Percentiles rank a stretch among this genome's conserved stretches.
phyloP scores from a whole-genome alignment of 2,888 invertebrate species.

The Embidobia sp. region DNA sequence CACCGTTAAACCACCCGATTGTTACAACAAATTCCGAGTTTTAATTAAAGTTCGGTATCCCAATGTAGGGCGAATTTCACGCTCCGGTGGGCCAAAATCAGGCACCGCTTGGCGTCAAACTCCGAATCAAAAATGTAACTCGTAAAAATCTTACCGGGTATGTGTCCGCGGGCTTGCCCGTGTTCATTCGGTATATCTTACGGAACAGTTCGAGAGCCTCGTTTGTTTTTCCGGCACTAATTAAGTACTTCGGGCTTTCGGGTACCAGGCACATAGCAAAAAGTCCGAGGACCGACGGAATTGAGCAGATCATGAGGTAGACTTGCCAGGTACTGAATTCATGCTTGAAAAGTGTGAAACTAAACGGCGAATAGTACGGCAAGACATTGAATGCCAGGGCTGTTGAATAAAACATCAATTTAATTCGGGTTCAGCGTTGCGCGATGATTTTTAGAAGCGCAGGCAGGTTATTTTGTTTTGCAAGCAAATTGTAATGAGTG shows the following conservation, averaged over 20 bases:
- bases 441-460: not conserved
- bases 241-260: constrained; percentile 90
- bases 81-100: too few species aligned
- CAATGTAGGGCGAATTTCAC: not conserved
- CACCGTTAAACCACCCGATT: not conserved
- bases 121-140: too few species aligned
- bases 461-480: constrained; percentile 9
- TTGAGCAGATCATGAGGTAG: constrained; percentile 80
- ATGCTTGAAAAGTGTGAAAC: constrained; percentile 71
- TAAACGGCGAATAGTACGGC: constrained; percentile 75
- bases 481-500: not conserved
- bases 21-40: too few species aligned
- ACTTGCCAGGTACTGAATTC: constrained; percentile 82
- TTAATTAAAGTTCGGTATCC: too few species aligned
- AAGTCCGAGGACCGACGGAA: constrained; percentile 88
- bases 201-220: constrained; percentile 86
- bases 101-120: too few species aligned
- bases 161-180: constrained; percentile 84
- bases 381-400: constrained; percentile 81
- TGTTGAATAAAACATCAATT: constrained; percentile 62
- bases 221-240: constrained; percentile 85
- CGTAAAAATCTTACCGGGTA: constrained; percentile 84
- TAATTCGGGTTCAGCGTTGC: not conserved
- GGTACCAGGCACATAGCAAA: constrained; percentile 85
- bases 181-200: constrained; percentile 87